Conservation (phyloP, 2,888 invertebrate species). For the Acanthosepion esculentum region DNA sequence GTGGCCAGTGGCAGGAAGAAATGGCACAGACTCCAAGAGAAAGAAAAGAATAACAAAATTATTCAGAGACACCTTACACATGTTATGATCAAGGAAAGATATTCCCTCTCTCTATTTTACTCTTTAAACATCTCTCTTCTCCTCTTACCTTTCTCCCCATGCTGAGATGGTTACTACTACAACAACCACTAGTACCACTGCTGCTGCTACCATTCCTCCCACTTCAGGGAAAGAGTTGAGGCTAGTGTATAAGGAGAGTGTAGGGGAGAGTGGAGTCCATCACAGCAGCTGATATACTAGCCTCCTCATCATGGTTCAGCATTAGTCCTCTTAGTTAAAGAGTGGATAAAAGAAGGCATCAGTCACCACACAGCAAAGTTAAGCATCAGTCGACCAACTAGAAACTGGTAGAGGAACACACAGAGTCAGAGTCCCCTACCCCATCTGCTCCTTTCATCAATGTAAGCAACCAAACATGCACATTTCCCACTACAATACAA, state of each 20-base stretch:
- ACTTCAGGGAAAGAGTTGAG: neutral
- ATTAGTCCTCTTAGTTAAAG: neutral
- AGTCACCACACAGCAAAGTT: neutral
- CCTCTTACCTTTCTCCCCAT: neutral
- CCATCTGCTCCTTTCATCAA: neutral
- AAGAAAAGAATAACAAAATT: neutral
- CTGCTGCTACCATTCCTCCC: neutral
- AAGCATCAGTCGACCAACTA: neutral
- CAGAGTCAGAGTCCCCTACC: neutral
- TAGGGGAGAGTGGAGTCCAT: neutral
- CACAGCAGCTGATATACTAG: conserved; percentile 9
- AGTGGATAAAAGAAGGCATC: neutral
- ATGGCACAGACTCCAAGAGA: neutral
- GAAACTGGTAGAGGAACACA: neutral
- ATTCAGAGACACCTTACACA: neutral
- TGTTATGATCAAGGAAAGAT: neutral
- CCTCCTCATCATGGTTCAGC: neutral
- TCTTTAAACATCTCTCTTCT: neutral
- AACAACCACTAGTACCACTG: neutral
- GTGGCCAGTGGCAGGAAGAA: neutral
- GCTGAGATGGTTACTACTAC: neutral
- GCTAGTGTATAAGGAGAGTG: neutral
- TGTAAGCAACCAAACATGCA: neutral
- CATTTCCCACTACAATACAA: neutral
- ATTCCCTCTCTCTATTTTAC: neutral